Percentiles rank a stretch among this genome's conserved stretches.
Conservation (phyloP, 2,113 vertebrate species). For the Ceyx cyanopectus region DNA sequence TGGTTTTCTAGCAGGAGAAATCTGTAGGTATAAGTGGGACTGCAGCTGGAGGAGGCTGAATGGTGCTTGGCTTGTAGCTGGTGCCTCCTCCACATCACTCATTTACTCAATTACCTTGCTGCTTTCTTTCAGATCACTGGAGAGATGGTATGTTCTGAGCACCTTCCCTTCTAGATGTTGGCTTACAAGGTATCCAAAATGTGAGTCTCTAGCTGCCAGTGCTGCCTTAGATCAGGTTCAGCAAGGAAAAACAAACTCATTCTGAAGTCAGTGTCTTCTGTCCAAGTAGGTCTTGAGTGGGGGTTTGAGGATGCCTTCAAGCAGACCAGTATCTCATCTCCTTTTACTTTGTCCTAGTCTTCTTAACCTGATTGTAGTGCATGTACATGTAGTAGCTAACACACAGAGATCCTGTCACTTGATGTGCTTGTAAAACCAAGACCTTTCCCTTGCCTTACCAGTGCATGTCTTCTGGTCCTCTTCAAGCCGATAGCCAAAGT, state of each 20-base stretch:
- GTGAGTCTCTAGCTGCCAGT: neutral
- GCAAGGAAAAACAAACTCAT: neutral
- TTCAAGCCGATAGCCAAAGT: constrained; percentile 83
- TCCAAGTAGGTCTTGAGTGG: neutral
- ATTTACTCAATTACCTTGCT: neutral
- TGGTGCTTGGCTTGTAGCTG: neutral
- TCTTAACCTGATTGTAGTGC: neutral
- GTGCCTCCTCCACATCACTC: neutral
- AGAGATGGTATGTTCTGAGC: neutral
- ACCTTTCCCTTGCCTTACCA: constrained; percentile 71
- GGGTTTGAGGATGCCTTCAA: neutral
- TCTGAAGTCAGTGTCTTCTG: neutral
- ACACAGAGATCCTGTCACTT: fast-evolving
- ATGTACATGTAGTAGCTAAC: fast-evolving
- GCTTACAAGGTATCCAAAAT: neutral
- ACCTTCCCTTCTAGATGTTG: neutral
- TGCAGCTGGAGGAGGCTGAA: neutral
- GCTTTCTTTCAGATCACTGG: neutral
- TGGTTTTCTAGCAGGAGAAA: neutral
- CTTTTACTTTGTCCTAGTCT: neutral
- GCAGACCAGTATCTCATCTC: neutral
- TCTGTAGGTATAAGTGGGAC: fast-evolving
- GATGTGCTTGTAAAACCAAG: neutral
- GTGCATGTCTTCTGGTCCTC: constrained; percentile 87
- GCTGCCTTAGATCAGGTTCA: neutral